Conservation (phyloP, 2,888 invertebrate species). For the Drosophila longiperda region DNA sequence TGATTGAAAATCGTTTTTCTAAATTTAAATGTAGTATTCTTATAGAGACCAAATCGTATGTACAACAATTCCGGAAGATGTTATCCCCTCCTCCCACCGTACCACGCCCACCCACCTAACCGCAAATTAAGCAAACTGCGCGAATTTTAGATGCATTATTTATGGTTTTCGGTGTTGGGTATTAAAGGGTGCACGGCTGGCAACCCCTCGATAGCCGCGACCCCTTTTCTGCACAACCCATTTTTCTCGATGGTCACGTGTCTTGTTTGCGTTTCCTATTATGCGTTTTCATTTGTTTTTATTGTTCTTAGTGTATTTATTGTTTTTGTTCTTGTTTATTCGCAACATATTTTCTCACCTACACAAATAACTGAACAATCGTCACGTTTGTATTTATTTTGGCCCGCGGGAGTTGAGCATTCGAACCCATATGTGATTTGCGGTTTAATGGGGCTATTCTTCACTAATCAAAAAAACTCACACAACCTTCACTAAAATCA, state of each 20-base stretch:
- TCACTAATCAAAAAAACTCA: slow-evolving; percentile 18
- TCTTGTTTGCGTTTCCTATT: slow-evolving; percentile 75
- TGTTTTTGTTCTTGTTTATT: slow-evolving; percentile 60
- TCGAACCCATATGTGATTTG: slow-evolving; percentile 50
- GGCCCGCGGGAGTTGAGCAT: slow-evolving; percentile 53
- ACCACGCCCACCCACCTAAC: slow-evolving; percentile 4
- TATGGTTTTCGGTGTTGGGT: slow-evolving; percentile 45
- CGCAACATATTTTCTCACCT: slow-evolving; percentile 83
- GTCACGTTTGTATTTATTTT: slow-evolving; percentile 73
- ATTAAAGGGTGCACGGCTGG: slow-evolving; percentile 38
- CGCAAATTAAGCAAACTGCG: slow-evolving; percentile 26
- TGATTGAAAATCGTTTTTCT: neutral
- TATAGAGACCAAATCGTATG: neutral
- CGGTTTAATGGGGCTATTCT: slow-evolving; percentile 51
- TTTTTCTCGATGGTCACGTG: slow-evolving; percentile 26
- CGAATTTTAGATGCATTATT: slow-evolving; percentile 70
- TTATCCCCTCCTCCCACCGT: neutral
- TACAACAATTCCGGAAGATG: neutral
- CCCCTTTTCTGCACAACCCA: neutral
- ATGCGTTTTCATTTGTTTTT: slow-evolving; percentile 67
- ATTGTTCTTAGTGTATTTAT: slow-evolving; percentile 61
- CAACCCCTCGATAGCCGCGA: slow-evolving; percentile 25
- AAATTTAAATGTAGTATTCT: neutral
- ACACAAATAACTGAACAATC: slow-evolving; percentile 81
- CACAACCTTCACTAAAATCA: slow-evolving; percentile 14